A percentile compares a stretch with the other conserved stretches of the same genome.
These are phyloP conservation scores for Scrobipalpa costella DNA, from an alignment of 2,888 invertebrate genomes.

Conservation along the genomic window DNA sequence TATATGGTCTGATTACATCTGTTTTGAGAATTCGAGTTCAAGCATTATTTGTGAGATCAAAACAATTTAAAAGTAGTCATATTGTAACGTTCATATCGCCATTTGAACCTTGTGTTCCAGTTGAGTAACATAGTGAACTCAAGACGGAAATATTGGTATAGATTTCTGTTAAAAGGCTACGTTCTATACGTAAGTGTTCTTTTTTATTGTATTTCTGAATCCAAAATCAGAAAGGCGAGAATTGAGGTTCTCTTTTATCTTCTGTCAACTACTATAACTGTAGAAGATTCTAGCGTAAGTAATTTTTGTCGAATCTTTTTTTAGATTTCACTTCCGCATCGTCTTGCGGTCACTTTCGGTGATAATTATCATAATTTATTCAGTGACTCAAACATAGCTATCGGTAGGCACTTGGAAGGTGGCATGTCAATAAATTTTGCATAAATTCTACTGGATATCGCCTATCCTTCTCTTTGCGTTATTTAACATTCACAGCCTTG, in stretches of 20 bases:
- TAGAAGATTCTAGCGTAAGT: background rate
- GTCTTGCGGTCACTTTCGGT: conserved; percentile 7
- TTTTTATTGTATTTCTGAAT: no score
- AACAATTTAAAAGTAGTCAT: conserved; percentile 21
- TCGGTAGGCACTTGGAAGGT: background rate
- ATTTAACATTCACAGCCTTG: no score
- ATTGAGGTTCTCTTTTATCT: no score
- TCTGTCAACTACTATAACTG: no score
- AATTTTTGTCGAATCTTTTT: background rate
- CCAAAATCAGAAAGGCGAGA: no score
- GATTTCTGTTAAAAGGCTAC: no score
- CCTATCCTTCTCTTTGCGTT: no score
- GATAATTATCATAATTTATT: conserved; percentile 16
- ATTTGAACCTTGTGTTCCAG: background rate
- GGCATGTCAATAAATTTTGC: background rate
- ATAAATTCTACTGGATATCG: background rate
- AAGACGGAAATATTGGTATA: background rate
- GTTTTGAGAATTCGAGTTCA: background rate
- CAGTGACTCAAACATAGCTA: background rate
- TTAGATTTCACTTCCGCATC: background rate
- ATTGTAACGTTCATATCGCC: background rate
- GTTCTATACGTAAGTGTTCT: no score
- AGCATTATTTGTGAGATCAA: conserved; percentile 12
- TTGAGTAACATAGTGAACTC: background rate
- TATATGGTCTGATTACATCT: conserved; percentile 3